Evolutionary conservation across 2,113 vertebrate genomes (phyloP).

Genomic region (Anarrhichthys ocellatus): DNA sequence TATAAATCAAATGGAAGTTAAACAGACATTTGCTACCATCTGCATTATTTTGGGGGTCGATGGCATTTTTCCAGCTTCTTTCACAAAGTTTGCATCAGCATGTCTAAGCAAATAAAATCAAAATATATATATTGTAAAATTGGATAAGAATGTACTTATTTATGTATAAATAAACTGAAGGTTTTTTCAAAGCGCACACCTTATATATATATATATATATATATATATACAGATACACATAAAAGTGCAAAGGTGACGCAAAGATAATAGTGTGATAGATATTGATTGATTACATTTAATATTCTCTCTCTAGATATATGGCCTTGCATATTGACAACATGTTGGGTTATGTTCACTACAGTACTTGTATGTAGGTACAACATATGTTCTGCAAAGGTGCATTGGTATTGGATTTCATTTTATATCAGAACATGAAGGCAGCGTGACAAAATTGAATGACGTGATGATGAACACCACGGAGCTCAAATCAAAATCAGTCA

Average conservation of each 20-base stretch:
- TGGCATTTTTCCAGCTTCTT: not conserved
- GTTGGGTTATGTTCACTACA: not conserved
- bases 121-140: not conserved
- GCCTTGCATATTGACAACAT: not conserved
- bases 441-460: constrained; percentile 21
- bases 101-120: not conserved
- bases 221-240: not conserved
- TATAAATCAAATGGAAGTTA: not conserved
- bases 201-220: not conserved
- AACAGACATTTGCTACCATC: not conserved
- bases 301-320: not conserved
- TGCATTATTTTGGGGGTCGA: not conserved
- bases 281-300: not conserved
- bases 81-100: not conserved
- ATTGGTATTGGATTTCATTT: not conserved
- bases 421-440: not conserved
- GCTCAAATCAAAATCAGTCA: constrained; percentile 35
- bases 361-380: not conserved
- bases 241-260: not conserved
- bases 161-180: constrained; percentile 1
- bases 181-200: not conserved
- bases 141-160: not conserved
- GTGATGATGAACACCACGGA: constrained; percentile 46
- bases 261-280: not conserved
- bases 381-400: constrained; percentile 2